Evolutionary conservation across 2,113 vertebrate species (phyloP).

Genomic region (Pseudorhombus dupliciocellatus): DNA sequence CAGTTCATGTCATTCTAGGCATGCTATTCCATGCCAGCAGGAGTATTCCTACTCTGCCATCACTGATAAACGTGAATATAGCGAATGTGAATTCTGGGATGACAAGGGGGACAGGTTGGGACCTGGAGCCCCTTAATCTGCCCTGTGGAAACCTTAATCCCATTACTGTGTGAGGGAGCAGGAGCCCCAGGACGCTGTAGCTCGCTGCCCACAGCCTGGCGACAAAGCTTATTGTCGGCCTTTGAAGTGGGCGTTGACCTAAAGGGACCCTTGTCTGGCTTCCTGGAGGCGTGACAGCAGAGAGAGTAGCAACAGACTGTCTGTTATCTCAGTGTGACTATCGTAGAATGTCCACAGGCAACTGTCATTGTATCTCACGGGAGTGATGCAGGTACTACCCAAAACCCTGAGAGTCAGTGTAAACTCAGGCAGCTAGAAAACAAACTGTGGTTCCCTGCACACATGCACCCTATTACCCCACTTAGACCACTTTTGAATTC

Average conservation of each 20-base stretch:
- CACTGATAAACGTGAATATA: constrained; percentile 36
- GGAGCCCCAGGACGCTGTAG: constrained; percentile 57
- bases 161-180: constrained; percentile 62
- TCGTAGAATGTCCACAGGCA: constrained; percentile 9
- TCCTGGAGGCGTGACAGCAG: constrained; percentile 42
- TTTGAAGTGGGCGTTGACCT: constrained; percentile 69
- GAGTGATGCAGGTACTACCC: background rate
- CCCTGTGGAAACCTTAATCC: constrained; percentile 67
- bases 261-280: constrained; percentile 47
- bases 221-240: constrained; percentile 47
- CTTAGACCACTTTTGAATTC: background rate
- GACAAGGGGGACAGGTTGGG: constrained; percentile 56
- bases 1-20: background rate
- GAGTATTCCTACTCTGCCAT: constrained; percentile 49
- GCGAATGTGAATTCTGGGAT: constrained; percentile 49
- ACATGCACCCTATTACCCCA: background rate
- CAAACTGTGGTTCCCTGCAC: background rate
- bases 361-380: constrained; percentile 8
- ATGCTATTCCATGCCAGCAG: background rate
- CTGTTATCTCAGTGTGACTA: constrained; percentile 23
- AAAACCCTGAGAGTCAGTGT: background rate
- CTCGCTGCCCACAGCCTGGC: constrained; percentile 61
- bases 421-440: constrained; percentile 2
- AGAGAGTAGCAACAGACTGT: constrained; percentile 3
- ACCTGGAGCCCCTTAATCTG: constrained; percentile 74